phyloP scores from a whole-genome alignment of 2,797 vertebrate genomes.

The Lutjanus campechanus region DNA sequence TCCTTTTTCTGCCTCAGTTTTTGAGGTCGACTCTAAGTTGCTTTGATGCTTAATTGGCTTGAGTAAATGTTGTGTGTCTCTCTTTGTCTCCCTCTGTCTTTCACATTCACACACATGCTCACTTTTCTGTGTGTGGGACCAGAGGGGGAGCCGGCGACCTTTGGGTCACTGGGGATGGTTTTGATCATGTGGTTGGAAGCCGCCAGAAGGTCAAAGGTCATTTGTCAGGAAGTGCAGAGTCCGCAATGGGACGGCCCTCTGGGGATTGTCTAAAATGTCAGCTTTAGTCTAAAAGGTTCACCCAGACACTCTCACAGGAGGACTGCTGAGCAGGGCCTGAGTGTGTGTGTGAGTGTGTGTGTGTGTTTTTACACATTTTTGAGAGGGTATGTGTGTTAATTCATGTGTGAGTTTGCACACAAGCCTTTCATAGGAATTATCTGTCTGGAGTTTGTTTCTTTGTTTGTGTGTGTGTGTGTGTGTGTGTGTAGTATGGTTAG shows the following conservation, averaged over 20 bases:
- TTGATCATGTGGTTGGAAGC: constrained; percentile 71
- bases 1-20: background rate
- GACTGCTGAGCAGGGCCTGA: background rate
- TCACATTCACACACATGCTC: constrained; percentile 31
- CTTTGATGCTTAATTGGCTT: constrained; percentile 19
- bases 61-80: background rate
- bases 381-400: background rate
- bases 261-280: constrained; percentile 65
- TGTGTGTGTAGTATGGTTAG: background rate
- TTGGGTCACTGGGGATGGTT: constrained; percentile 56
- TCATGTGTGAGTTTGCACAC: background rate
- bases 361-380: background rate
- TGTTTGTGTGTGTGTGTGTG: background rate
- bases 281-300: constrained; percentile 43
- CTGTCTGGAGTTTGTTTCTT: background rate
- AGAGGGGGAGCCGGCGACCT: constrained; percentile 45
- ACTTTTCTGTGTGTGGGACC: constrained; percentile 57
- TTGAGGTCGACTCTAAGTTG: background rate
- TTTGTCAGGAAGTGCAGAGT: constrained; percentile 80
- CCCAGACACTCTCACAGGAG: constrained; percentile 27
- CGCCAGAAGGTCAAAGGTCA: constrained; percentile 64
- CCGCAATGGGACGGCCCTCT: constrained; percentile 38
- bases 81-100: background rate
- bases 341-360: constrained; percentile 7
- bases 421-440: background rate